A percentile compares a stretch with the other conserved stretches of the same genome.
These are phyloP conservation scores for Luffia ferchaultella DNA, from an alignment of 2,888 invertebrate genomes.

Conservation along the genomic window DNA sequence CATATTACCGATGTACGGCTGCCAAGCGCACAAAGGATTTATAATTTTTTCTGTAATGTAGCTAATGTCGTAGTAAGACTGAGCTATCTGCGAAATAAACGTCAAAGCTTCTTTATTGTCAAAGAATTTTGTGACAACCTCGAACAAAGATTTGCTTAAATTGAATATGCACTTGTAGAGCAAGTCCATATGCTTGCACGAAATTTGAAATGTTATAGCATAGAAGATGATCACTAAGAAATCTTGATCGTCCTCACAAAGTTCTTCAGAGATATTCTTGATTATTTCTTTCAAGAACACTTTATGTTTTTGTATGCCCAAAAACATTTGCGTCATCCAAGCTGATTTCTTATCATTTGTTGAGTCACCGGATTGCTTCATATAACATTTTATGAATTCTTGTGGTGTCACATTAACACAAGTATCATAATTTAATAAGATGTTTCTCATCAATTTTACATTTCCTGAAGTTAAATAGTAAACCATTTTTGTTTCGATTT, in stretches of 20 bases:
- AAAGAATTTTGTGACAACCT: conserved; percentile 43
- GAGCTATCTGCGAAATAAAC: conserved; percentile 49
- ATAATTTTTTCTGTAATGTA: conserved; percentile 59
- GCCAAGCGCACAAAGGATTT: conserved; percentile 51
- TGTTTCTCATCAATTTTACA: conserved; percentile 40
- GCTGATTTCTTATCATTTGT: conserved; percentile 38
- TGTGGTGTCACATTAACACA: conserved; percentile 32
- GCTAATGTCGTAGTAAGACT: conserved; percentile 50
- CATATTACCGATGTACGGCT: conserved; percentile 51
- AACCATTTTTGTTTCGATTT: conserved; percentile 32
- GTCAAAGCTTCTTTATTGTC: conserved; percentile 48
- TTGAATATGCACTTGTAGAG: conserved; percentile 51
- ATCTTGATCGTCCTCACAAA: conserved; percentile 36
- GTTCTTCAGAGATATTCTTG: conserved; percentile 29
- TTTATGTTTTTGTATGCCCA: conserved; percentile 39
- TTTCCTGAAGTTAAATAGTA: conserved; percentile 48
- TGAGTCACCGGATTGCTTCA: conserved; percentile 40
- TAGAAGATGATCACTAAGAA: conserved; percentile 41
- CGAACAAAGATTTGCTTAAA: conserved; percentile 39
- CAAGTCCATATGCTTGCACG: conserved; percentile 29
- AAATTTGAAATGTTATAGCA: conserved; percentile 38
- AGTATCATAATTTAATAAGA: conserved; percentile 33
- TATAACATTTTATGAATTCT: conserved; percentile 45
- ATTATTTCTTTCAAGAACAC: conserved; percentile 33
- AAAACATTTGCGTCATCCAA: conserved; percentile 46